Percentiles rank a stretch among this genome's conserved stretches.
These are phyloP conservation scores for Cacatua alba DNA, from an alignment of 2,113 vertebrate species.

Conservation along the genomic window DNA sequence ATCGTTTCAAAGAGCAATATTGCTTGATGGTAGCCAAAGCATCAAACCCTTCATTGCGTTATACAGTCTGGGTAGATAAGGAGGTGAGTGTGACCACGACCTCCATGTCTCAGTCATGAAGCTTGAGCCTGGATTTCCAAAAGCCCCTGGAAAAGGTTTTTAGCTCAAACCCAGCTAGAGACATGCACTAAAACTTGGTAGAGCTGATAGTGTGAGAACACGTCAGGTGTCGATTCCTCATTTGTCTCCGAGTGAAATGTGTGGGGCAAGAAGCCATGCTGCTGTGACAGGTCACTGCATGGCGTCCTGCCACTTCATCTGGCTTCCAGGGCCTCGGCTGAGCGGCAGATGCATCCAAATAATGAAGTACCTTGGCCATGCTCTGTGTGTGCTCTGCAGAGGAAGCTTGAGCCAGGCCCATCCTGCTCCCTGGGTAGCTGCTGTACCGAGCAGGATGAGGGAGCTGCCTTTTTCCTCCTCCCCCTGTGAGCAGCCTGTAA, in stretches of 20 bases:
- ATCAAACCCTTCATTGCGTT: background rate
- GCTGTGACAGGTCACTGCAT: background rate
- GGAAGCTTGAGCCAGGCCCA: background rate
- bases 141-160: background rate
- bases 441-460: background rate
- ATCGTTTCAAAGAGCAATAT: conserved; percentile 9
- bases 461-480: background rate
- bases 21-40: background rate
- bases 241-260: rapidly evolving
- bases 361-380: background rate
- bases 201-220: background rate
- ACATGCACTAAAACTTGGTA: background rate
- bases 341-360: background rate
- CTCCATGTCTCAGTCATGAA: background rate
- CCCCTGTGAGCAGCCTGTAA: background rate
- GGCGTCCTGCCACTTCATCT: rapidly evolving
- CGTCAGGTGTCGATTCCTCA: background rate
- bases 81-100: background rate
- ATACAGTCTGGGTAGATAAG: background rate
- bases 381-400: rapidly evolving
- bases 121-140: background rate
- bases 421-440: background rate
- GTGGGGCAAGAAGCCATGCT: background rate
- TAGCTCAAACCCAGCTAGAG: background rate
- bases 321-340: background rate